Evolutionary conservation across 2,797 vertebrate genomes (phyloP).

Genomic region (Rhabdophis nuchalis): DNA sequence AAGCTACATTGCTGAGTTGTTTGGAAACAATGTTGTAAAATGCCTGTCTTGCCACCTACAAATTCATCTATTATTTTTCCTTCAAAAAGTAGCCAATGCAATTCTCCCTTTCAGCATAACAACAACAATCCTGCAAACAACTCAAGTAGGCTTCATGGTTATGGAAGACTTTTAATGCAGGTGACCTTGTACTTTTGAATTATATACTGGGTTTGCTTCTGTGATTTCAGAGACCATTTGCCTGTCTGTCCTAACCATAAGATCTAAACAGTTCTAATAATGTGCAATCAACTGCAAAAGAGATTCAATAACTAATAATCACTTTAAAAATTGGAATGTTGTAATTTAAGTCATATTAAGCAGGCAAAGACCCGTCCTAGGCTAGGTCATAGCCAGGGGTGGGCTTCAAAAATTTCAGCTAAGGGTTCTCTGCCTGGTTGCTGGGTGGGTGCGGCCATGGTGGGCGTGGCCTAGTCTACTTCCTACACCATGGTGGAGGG

Average conservation of each 20-base stretch:
- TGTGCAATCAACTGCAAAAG: neutral
- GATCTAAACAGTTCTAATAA: neutral
- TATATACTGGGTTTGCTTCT: neutral
- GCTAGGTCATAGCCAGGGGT: too few species aligned
- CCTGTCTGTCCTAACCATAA: neutral
- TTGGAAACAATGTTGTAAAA: neutral
- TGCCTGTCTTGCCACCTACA: neutral
- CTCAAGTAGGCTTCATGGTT: neutral
- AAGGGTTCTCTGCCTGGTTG: too few species aligned
- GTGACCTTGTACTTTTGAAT: neutral
- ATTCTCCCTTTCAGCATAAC: too few species aligned
- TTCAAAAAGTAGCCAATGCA: neutral
- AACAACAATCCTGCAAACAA: neutral
- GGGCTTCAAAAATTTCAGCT: too few species aligned
- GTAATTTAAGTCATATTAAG: neutral
- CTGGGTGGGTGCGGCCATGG: too few species aligned
- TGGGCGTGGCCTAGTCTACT: too few species aligned
- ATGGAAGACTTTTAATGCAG: neutral
- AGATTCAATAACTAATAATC: neutral
- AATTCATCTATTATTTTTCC: neutral
- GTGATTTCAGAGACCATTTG: neutral
- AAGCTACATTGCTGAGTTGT: neutral
- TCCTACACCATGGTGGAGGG: too few species aligned
- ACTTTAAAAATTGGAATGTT: neutral
- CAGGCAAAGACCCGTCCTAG: neutral